These are phyloP conservation scores for Pomatorhinus ruficollis DNA, from an alignment of 2,113 vertebrate species.

Conservation along the genomic window DNA sequence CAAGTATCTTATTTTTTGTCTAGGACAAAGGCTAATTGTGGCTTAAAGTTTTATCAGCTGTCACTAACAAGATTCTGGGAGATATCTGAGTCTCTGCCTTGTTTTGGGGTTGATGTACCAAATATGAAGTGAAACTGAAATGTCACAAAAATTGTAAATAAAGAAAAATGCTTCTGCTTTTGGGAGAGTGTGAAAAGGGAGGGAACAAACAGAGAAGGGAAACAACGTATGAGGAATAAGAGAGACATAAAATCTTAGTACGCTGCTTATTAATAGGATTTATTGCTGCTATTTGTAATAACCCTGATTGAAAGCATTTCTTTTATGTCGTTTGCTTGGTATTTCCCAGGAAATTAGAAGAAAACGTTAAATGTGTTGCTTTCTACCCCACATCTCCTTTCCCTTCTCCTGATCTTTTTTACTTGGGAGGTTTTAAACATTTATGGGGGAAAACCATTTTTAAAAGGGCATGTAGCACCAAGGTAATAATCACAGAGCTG, in stretches of 20 bases:
- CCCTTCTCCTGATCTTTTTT: slow-evolving; percentile 6
- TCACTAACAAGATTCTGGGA: not conserved
- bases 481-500: slow-evolving; percentile 56
- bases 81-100: not conserved
- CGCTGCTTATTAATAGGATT: slow-evolving; percentile 47
- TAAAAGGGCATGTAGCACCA: slow-evolving; percentile 48
- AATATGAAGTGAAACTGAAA: not conserved
- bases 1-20: not conserved
- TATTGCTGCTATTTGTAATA: slow-evolving; percentile 17
- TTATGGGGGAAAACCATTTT: slow-evolving; percentile 45
- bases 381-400: not conserved
- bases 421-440: slow-evolving; percentile 48
- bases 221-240: not conserved
- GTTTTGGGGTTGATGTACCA: not conserved
- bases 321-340: not conserved
- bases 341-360: slow-evolving; percentile 8
- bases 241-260: not conserved
- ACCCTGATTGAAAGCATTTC: not conserved
- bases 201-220: not conserved
- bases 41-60: not conserved
- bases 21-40: not conserved
- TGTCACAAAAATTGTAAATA: not conserved
- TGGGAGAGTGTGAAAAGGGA: not conserved
- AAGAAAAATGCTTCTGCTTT: not conserved
- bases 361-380: not conserved